Conservation (phyloP, 2,113 vertebrate species). For the Alligator sinensis region DNA sequence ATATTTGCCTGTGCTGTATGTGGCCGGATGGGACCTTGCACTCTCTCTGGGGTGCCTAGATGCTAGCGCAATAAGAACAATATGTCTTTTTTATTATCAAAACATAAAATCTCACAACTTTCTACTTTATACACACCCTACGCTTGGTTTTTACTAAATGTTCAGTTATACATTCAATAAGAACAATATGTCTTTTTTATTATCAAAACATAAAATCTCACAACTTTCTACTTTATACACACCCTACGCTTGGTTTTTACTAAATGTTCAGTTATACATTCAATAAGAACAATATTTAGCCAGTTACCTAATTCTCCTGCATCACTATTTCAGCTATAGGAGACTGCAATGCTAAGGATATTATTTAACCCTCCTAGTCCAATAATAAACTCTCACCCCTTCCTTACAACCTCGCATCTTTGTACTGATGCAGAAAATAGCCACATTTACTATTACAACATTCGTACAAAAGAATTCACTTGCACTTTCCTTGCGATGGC, state of each 20-base stretch:
- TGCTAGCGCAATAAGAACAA: neutral
- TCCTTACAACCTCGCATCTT: neutral
- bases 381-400: neutral
- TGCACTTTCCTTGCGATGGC: neutral
- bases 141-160: too few species aligned
- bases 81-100: too few species aligned
- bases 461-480: neutral
- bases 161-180: too few species aligned
- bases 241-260: neutral
- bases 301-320: too few species aligned
- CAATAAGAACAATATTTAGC: too few species aligned
- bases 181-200: neutral
- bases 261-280: too few species aligned
- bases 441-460: too few species aligned
- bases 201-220: too few species aligned
- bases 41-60: neutral
- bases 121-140: neutral
- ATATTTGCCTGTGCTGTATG: neutral
- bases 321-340: neutral
- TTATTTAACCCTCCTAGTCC: neutral
- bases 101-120: too few species aligned
- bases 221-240: neutral
- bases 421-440: accelerated
- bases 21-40: neutral
- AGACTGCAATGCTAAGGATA: neutral